These are phyloP conservation scores for Caerostris darwini DNA, from an alignment of 1,140 invertebrate species.

Conservation along the genomic window DNA sequence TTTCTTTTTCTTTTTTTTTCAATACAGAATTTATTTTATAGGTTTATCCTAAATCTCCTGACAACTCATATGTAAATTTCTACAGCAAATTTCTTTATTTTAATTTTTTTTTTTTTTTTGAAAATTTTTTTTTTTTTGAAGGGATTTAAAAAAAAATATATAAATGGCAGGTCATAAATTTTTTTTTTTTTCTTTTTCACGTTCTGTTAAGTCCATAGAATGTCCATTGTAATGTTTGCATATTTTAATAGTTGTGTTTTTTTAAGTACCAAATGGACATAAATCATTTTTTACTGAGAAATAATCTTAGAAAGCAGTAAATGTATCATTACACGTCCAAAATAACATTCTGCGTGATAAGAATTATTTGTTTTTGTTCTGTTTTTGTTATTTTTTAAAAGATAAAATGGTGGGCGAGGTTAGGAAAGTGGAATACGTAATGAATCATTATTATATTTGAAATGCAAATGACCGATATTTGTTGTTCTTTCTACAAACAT, in stretches of 20 bases:
- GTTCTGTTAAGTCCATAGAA: neutral
- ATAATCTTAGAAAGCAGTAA: neutral
- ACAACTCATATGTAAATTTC: slow-evolving; percentile 28
- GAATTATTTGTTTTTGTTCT: neutral
- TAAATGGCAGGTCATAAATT: neutral
- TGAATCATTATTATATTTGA: slow-evolving; percentile 14
- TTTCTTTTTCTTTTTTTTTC: neutral
- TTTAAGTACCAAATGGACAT: neutral
- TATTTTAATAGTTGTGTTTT: slow-evolving; percentile 5
- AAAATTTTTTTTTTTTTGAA: neutral
- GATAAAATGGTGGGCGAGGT: neutral
- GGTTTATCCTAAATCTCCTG: slow-evolving; percentile 27
- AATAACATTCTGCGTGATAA: neutral
- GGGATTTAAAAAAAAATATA: too few species aligned
- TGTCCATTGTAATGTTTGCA: neutral
- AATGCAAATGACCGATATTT: neutral
- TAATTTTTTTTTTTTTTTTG: neutral
- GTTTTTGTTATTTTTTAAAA: neutral
- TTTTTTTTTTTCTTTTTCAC: neutral
- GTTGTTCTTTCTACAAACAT: neutral
- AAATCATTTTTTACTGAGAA: neutral
- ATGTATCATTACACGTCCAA: neutral
- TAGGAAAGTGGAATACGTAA: neutral
- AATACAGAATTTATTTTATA: neutral
- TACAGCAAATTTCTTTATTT: neutral